Evolutionary conservation across 2,888 invertebrate genomes (phyloP).

Genomic region (Lumbricus terrestris): DNA sequence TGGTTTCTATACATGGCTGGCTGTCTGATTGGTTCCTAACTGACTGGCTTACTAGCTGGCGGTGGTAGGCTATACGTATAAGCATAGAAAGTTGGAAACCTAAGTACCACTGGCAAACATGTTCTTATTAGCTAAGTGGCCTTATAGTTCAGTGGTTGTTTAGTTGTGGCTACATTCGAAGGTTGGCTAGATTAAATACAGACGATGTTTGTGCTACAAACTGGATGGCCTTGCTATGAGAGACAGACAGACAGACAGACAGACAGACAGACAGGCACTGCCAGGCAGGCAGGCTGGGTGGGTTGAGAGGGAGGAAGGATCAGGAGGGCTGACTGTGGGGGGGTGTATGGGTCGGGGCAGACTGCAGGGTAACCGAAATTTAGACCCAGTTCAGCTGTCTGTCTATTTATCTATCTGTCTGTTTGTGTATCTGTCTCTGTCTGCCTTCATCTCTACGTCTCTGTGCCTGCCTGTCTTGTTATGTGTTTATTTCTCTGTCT

Average conservation of each 20-base stretch:
- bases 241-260: not conserved
- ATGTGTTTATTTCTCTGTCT: constrained; percentile 17
- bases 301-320: not conserved
- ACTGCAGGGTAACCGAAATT: too few species aligned
- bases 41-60: too few species aligned
- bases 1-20: too few species aligned
- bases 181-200: not conserved
- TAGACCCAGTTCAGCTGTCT: not conserved
- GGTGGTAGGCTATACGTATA: too few species aligned
- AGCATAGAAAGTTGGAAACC: too few species aligned
- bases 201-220: not conserved
- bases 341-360: too few species aligned
- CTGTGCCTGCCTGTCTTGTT: not conserved
- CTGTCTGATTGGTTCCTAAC: too few species aligned
- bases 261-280: not conserved
- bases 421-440: constrained; percentile 14
- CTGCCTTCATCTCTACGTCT: not conserved
- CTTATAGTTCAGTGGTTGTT: too few species aligned
- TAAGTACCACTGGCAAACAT: too few species aligned
- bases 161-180: too few species aligned
- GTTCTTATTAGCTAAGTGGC: too few species aligned
- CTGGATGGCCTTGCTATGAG: not conserved
- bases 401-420: constrained; percentile 6
- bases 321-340: not conserved
- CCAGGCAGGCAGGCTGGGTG: not conserved